Base-by-base conservation (phyloP, 2,888 invertebrate genomes). In the Sarcophaga carnaria region DNA sequence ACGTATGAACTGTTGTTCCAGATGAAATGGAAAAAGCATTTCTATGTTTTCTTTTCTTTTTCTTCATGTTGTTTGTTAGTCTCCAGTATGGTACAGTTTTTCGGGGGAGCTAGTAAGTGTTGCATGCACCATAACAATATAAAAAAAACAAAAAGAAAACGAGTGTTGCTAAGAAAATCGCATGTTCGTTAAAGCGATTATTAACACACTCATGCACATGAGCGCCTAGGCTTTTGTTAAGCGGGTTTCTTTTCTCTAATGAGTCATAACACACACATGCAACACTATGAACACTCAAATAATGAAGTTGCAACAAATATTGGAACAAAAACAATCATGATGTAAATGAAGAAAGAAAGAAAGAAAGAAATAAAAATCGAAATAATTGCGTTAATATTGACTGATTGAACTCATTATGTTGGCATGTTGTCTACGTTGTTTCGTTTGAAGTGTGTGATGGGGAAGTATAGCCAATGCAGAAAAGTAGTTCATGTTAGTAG, bases 101-200 rank as follows among this genome's bases (percentile, higher is more conserved):
- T 54, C 54, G 17, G 17, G 17, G 54, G 37, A 37, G 14, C 14
- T 54, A 54, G 5, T 0, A 5, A 54, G 54, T 54, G 54, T 54
- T 54, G 54, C 54, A 54, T 54, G 54, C 17, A 14, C 0, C 17
- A 54, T 2, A 54, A 37, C 37, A 37, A 27, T 27, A 5, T 4
- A 27, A 37, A 37, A 6, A 37, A 8, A 37, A 37, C 2, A 37
- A 37, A 37, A 37, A 37, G 10, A 10, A 37, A 10, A 37, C 1
- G 1, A 0, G 6, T 64, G 20, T 71, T 71, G 64, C 70, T 64
- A 17, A 14, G 64, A 70, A 76, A 59, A 76, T 80, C 66, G 80
- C 76, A 85, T 76, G 84, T 80, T 66, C 66, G 62, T 54, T 72
- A 80, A 86, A 83, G 49, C 76, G 82, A 82, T 86, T 86, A 86